phyloP scores from a whole-genome alignment of 2,113 vertebrate species.

The Scatophagus argus region DNA sequence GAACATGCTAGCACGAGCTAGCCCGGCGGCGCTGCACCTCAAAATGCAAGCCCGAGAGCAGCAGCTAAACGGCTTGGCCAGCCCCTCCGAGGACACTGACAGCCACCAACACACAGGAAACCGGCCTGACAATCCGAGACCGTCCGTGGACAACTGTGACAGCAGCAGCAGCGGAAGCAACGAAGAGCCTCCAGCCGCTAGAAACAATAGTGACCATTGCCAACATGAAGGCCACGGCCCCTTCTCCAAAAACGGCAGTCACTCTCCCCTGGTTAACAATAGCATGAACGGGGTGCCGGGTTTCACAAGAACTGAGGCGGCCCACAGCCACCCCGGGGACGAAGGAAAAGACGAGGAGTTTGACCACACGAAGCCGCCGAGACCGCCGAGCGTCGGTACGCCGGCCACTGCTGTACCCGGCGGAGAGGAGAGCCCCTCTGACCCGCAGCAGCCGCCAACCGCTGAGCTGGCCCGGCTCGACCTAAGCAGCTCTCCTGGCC shows the following conservation, averaged over 20 bases:
- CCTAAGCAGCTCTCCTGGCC: slow-evolving; percentile 66
- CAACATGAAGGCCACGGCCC: slow-evolving; percentile 75
- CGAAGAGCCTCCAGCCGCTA: slow-evolving; percentile 76
- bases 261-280: slow-evolving; percentile 75
- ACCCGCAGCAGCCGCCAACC: slow-evolving; percentile 72
- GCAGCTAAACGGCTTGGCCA: slow-evolving; percentile 92
- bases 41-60: slow-evolving; percentile 84
- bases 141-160: slow-evolving; percentile 73
- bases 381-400: slow-evolving; percentile 49
- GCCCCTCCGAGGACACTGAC: slow-evolving; percentile 82
- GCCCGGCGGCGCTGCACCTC: slow-evolving; percentile 86
- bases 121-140: slow-evolving; percentile 76
- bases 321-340: slow-evolving; percentile 40
- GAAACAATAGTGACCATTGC: slow-evolving; percentile 74
- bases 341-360: slow-evolving; percentile 50
- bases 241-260: slow-evolving; percentile 81
- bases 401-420: slow-evolving; percentile 72
- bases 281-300: slow-evolving; percentile 79
- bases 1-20: slow-evolving; percentile 82
- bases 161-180: slow-evolving; percentile 61
- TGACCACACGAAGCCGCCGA: slow-evolving; percentile 84
- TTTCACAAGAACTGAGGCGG: slow-evolving; percentile 68
- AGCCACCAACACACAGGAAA: slow-evolving; percentile 77
- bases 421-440: slow-evolving; percentile 74
- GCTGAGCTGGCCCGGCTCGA: slow-evolving; percentile 84